Evolutionary conservation across 2,888 invertebrate species (phyloP), one percentile per base, ranked within the genome.

Genomic region (Ecliptopera silaceata): DNA sequence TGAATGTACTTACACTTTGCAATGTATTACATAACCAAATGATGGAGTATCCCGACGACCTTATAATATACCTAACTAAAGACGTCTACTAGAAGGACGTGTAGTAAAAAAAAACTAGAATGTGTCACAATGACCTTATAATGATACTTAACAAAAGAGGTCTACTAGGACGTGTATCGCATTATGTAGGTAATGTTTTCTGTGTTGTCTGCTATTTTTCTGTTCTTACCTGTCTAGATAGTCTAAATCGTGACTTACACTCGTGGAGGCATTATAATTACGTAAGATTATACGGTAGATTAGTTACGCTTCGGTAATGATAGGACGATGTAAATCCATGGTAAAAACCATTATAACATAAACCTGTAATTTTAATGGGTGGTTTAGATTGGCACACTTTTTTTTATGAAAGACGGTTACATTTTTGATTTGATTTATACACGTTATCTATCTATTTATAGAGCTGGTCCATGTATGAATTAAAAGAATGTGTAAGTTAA

Each of bases 241-340:
- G 82, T 76, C 80, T 69, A 79, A 83, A 79, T 88, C 90, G 90
- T 89, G 89, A 89, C 89, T 84, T 84, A 83, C 81, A 82, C 86
- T 81, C 81, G 80, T 71, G 57, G 68, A 70, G 74, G 75, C 80
- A 85, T 89, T 90, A 88, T 90, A 89, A 90, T 90, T 90, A 88
- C 86, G 78, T 75, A 68, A 84, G 88, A 88, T 88, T 83, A 87
- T 78, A 80, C 68, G 69, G 63, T 64, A 69, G 82, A 84, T 84
- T 80, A 77, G 77, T 71, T 75, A 72, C 72, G 75, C 78, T 71
- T 71, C 75, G 70, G 79, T 86, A 86, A 86, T 85, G 77, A 80
- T 82, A 80, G 74, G 72, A 74, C 69, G 65, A 65, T 72, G 71
- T 71, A 68, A 70, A 71, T 69, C 72, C 66, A 69, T 71, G 63